phyloP scores from a whole-genome alignment of 64 coral and sea anemone genomes.

The Porites australiensis region DNA sequence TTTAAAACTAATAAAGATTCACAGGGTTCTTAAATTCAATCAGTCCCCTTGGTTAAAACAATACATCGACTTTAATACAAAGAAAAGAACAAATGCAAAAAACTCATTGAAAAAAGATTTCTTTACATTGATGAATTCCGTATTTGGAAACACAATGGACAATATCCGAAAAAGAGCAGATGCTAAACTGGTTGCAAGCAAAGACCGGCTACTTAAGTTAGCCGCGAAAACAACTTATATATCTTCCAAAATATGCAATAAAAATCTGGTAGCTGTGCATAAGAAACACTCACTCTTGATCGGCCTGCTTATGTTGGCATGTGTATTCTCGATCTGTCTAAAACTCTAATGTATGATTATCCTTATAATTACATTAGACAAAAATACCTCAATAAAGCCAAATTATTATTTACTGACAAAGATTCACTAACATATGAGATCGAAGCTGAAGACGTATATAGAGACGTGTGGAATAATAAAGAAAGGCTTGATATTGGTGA shows the following conservation, averaged over 20 bases:
- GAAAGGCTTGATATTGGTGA: not conserved
- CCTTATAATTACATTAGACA: not conserved
- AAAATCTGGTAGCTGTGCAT: slow-evolving; percentile 16
- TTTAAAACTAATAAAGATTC: slow-evolving; percentile 17
- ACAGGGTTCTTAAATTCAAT: not conserved
- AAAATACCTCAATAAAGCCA: slow-evolving; percentile 18
- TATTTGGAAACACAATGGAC: slow-evolving; percentile 38
- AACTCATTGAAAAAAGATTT: slow-evolving; percentile 47
- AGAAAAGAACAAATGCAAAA: not conserved
- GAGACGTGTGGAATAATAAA: slow-evolving; percentile 5
- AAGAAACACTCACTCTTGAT: not conserved
- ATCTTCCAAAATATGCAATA: not conserved
- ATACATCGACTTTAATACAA: not conserved
- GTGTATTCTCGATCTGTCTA: slow-evolving; percentile 5
- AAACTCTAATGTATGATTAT: not conserved
- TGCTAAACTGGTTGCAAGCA: not conserved
- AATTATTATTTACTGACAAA: slow-evolving; percentile 15
- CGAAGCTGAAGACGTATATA: slow-evolving; percentile 8
- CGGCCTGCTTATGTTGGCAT: not conserved
- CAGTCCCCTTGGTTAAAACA: not conserved
- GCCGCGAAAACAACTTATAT: not conserved
- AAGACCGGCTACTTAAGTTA: not conserved
- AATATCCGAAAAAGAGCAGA: slow-evolving; percentile 7
- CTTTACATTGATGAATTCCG: slow-evolving; percentile 19
- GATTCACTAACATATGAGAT: slow-evolving; percentile 17